Conservation (phyloP, 2,888 invertebrate species). For the Leucophora obtusa region DNA sequence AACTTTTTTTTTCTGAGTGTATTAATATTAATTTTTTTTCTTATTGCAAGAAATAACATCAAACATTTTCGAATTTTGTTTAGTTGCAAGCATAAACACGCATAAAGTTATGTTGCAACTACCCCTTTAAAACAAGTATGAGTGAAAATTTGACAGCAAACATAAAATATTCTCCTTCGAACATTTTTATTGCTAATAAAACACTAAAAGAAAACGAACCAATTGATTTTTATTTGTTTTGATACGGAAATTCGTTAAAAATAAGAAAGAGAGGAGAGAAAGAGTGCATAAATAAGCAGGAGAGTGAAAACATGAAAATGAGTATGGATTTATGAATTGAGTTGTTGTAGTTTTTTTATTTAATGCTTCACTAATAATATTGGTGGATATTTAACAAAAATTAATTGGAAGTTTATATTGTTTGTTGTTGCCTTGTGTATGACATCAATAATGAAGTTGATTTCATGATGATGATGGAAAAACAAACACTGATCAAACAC, state of each 20-base stretch:
- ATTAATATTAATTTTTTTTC: background rate
- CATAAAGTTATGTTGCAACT: constrained; percentile 36
- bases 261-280: background rate
- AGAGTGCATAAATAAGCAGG: background rate
- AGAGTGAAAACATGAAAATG: constrained; percentile 7
- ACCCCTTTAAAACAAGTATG: constrained; percentile 37
- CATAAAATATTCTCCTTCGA: constrained; percentile 22
- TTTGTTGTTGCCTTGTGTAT: constrained; percentile 14
- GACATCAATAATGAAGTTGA: constrained; percentile 4
- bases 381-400: constrained; percentile 2
- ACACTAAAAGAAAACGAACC: constrained; percentile 14
- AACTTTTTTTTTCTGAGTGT: constrained; percentile 33
- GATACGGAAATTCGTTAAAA: constrained; percentile 9
- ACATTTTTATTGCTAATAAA: constrained; percentile 18
- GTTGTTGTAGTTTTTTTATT: background rate
- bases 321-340: constrained; percentile 31
- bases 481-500: constrained; percentile 38
- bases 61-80: constrained; percentile 32
- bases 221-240: constrained; percentile 29
- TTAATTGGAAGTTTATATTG: constrained; percentile 21
- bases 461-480: constrained; percentile 23
- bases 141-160: constrained; percentile 35
- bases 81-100: background rate
- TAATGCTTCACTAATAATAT: background rate
- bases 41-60: background rate